Evolutionary conservation across 2,888 invertebrate genomes (phyloP), one percentile per base, ranked within the genome.

Genomic region (Allacma fusca): DNA sequence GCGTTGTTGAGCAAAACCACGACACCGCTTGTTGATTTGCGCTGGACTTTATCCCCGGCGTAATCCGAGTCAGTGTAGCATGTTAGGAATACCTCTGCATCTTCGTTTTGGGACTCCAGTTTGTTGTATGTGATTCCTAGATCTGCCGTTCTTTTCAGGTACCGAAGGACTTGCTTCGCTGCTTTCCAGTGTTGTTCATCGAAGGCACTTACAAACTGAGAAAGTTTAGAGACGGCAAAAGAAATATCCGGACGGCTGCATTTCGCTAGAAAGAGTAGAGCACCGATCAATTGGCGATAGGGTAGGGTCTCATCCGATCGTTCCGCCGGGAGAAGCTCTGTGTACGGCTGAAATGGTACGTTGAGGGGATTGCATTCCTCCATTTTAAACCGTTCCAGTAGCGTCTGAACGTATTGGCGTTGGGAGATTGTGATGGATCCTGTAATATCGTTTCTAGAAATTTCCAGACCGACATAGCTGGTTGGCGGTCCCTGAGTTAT

Each of bases 51-150:
- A 44, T 80, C 80, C 24, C 77, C 81, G 1, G 81, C 85, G 83
- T 82, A 84, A 68, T 85, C 86, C 0, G 85, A 82, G 79, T 86
- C 86, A 4, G n/a, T n/a, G n/a, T n/a, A n/a, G n/a, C n/a, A n/a
- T n/a, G n/a, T n/a, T n/a, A n/a, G n/a, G n/a, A n/a, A n/a, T n/a
- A n/a, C n/a, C n/a, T n/a, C n/a, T n/a, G n/a, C n/a, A n/a, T n/a
- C n/a, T n/a, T n/a, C n/a, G n/a, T n/a, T n/a, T n/a, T n/a, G n/a
- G n/a, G n/a, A n/a, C n/a, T n/a, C n/a, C n/a, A n/a, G n/a, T n/a
- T n/a, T n/a, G n/a, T 64, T 69, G 76, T 80, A 86, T 9, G 43
- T 23, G 9, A 86, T 72, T 28, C 84, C 83, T 7, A 81, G 34
- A 62, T 84, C 69, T 4, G 71, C 74, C 1, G 84, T 85, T 24